Evolutionary conservation across 2,797 vertebrate genomes (phyloP).

Genomic region (Molossus molossus): DNA sequence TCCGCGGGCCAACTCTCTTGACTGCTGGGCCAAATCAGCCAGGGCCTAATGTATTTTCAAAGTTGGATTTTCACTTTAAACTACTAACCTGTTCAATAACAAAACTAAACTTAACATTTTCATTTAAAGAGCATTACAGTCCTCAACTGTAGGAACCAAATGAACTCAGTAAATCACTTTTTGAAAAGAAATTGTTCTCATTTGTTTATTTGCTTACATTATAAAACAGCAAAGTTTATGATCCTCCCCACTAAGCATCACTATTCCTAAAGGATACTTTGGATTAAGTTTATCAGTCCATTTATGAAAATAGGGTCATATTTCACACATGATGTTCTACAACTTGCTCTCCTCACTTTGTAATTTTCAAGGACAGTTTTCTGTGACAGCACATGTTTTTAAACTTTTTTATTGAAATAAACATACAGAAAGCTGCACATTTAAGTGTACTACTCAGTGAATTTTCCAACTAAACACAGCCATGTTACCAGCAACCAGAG

Average conservation of each 20-base stretch:
- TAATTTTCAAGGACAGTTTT: not conserved
- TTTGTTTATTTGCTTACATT: slow-evolving; percentile 8
- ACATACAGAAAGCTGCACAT: not conserved
- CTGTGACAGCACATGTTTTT: not conserved
- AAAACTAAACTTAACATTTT: slow-evolving; percentile 6
- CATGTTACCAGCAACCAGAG: not conserved
- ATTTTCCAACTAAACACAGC: not conserved
- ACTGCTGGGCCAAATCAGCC: no score
- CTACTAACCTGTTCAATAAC: slow-evolving; percentile 1
- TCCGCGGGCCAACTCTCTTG: no score
- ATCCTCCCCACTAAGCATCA: not conserved
- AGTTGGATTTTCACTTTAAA: slow-evolving; percentile 3
- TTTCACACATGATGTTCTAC: not conserved
- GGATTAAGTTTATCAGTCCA: not conserved
- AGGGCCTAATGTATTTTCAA: not conserved
- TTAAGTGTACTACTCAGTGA: not conserved
- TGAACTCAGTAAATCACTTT: not conserved
- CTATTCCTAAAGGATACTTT: not conserved
- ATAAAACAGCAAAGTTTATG: slow-evolving; percentile 10
- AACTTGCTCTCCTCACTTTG: not conserved
- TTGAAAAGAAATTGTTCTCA: slow-evolving; percentile 43
- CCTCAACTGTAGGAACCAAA: not conserved
- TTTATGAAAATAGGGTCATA: not conserved
- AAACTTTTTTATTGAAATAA: not conserved
- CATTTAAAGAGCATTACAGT: not conserved